Evolutionary conservation across 2,797 vertebrate species (phyloP).

Genomic region (Diplodus sargus): DNA sequence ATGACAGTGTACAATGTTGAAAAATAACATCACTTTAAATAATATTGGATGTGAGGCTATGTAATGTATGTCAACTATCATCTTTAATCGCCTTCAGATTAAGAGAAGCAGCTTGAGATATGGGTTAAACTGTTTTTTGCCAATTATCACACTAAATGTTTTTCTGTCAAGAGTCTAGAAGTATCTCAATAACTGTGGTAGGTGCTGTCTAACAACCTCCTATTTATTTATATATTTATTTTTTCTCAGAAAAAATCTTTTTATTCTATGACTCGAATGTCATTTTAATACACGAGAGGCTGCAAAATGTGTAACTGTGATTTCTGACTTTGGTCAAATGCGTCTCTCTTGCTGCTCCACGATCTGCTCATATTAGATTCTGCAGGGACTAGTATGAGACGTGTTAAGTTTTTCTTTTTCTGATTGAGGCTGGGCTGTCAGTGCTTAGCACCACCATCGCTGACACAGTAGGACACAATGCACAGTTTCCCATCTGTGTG

Average conservation of each 20-base stretch:
- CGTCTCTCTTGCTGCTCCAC: not conserved
- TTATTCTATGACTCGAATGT: not conserved
- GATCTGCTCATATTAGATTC: not conserved
- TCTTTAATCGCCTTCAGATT: not conserved
- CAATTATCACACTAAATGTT: not conserved
- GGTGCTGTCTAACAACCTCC: not conserved
- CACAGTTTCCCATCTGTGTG: constrained; percentile 32
- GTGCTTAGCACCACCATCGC: constrained; percentile 28
- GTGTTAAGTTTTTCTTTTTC: not conserved
- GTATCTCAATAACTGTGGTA: not conserved
- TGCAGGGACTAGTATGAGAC: not conserved
- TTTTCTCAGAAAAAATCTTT: not conserved
- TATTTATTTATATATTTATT: no score
- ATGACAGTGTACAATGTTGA: not conserved
- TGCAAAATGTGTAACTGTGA: not conserved
- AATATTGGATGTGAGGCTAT: not conserved
- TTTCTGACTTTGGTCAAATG: not conserved
- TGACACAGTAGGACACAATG: constrained; percentile 29
- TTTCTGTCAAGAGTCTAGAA: not conserved
- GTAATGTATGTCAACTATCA: no score
- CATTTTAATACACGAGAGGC: not conserved
- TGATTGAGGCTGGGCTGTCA: not conserved
- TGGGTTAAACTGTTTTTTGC: not conserved
- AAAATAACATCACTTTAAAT: not conserved
- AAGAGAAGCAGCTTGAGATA: not conserved